Evolutionary conservation across 2,888 invertebrate genomes (phyloP), one percentile per base, ranked within the genome.

Genomic region (Drosophila neotestacea): DNA sequence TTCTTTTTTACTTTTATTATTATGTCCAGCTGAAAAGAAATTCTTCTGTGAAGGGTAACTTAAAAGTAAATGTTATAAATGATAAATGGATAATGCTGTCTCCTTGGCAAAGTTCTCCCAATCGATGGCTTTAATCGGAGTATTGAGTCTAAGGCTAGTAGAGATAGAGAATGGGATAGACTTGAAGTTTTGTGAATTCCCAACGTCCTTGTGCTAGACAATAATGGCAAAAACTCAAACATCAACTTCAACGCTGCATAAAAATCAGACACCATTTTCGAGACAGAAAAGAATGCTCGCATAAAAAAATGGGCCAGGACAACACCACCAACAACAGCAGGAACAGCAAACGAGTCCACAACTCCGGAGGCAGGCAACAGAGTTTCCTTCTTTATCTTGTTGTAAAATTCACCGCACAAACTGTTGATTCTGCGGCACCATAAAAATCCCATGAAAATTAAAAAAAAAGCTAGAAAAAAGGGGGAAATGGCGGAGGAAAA

Each of bases 321-420:
- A 68, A 60, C 52, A 63, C 55, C 56, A 64, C 34, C 60, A 68
- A 60, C 52, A 63, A 58, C 54, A 38, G 11, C 22, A n/a, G 6
- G n/a, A 22, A 10, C 27, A 36, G 34, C 62, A 42, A 42, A 58
- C 44, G 64, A 77, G 65, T 77, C 62, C 56, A 13, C 47, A 69
- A 46, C 59, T 66, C 60, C 66, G 44, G 61, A 70, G 46, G 46
- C 66, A 30, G 66, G 41, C 52, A 64, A 70, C 71, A 65, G 46
- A 52, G 46, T 42, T 52, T 76, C 67, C 73, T 85, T 82, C 81
- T 85, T 87, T 85, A 84, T 86, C 85, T 85, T 85, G 89, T 89
- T 91, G 91, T 91, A 82, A 88, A 88, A 91, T 90, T 89, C 90
- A 86, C 88, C 88, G 90, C 91, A 91, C 91, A 91, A 91, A 90